Evolutionary conservation across 2,888 invertebrate genomes (phyloP).

Genomic region (Cephus runcator): DNA sequence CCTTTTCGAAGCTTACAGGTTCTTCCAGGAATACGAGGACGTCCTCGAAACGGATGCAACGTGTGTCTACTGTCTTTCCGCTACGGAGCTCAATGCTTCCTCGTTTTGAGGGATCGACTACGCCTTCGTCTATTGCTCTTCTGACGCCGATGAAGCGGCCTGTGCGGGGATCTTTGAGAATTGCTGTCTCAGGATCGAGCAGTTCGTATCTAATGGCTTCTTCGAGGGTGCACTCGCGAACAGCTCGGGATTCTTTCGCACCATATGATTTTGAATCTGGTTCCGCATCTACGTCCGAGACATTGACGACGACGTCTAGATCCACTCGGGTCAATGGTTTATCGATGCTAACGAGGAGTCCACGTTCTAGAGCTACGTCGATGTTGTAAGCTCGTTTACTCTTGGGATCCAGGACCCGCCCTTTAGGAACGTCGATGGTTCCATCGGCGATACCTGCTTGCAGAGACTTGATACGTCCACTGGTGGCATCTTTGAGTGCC

Average conservation of each 20-base stretch:
- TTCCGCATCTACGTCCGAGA: slow-evolving; percentile 64
- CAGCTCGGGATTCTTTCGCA: slow-evolving; percentile 62
- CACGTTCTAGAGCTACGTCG: slow-evolving; percentile 82
- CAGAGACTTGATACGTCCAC: slow-evolving; percentile 77
- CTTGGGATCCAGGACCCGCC: slow-evolving; percentile 82
- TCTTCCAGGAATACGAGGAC: slow-evolving; percentile 78
- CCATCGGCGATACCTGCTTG: slow-evolving; percentile 82
- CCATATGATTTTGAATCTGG: slow-evolving; percentile 66
- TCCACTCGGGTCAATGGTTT: slow-evolving; percentile 72
- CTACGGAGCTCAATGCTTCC: slow-evolving; percentile 78
- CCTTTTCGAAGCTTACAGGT: slow-evolving; percentile 83
- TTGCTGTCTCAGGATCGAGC: slow-evolving; percentile 80
- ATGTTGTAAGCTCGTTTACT: slow-evolving; percentile 80
- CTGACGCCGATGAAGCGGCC: slow-evolving; percentile 79
- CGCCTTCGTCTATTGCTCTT: slow-evolving; percentile 73
- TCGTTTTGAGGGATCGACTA: slow-evolving; percentile 76
- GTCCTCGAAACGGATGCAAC: slow-evolving; percentile 81
- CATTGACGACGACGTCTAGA: slow-evolving; percentile 57
- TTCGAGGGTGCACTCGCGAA: slow-evolving; percentile 81
- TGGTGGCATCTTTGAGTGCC: slow-evolving; percentile 78
- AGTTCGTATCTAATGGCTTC: slow-evolving; percentile 85
- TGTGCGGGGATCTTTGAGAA: slow-evolving; percentile 82
- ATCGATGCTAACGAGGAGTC: slow-evolving; percentile 79
- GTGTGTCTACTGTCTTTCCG: slow-evolving; percentile 71
- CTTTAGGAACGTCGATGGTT: slow-evolving; percentile 79